Conservation (phyloP, 1,140 invertebrate species). For the Drosophila persimilis region DNA sequence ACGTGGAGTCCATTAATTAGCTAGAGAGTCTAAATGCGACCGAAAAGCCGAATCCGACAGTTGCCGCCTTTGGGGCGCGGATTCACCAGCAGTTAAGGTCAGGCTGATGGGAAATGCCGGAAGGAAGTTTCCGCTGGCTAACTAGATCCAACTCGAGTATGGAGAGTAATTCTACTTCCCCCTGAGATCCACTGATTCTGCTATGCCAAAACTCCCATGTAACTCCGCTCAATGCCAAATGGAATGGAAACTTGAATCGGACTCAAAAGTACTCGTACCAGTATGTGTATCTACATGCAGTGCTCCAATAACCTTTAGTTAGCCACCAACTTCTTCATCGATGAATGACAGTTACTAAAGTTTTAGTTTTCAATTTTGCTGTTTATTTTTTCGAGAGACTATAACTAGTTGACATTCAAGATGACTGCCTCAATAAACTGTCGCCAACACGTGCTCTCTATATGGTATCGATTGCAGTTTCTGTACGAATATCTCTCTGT, state of each 20-base stretch:
- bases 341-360: slow-evolving; percentile 73
- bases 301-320: slow-evolving; percentile 73
- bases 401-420: slow-evolving; percentile 72
- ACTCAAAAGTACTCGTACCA: too few species aligned
- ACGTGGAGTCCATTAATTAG: slow-evolving; percentile 76
- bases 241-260: slow-evolving; percentile 23
- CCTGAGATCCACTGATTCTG: slow-evolving; percentile 5
- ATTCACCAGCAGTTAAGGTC: slow-evolving; percentile 63
- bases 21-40: slow-evolving; percentile 32
- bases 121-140: slow-evolving; percentile 68
- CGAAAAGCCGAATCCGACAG: slow-evolving; percentile 29
- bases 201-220: slow-evolving; percentile 29
- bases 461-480: slow-evolving; percentile 35
- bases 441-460: slow-evolving; percentile 62
- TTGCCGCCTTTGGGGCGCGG: slow-evolving; percentile 46
- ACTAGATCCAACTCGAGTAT: slow-evolving; percentile 23
- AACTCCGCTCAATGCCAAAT: slow-evolving; percentile 47
- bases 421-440: slow-evolving; percentile 34
- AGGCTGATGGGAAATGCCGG: slow-evolving; percentile 62
- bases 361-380: slow-evolving; percentile 37
- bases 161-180: slow-evolving; percentile 9
- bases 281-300: slow-evolving; percentile 5
- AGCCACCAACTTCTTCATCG: slow-evolving; percentile 67
- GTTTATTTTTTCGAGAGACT: slow-evolving; percentile 13
- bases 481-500: slow-evolving; percentile 27